Percentiles rank a stretch among this genome's conserved stretches.
Conservation (phyloP, 2,888 invertebrate species). For the Apamea epomidion region DNA sequence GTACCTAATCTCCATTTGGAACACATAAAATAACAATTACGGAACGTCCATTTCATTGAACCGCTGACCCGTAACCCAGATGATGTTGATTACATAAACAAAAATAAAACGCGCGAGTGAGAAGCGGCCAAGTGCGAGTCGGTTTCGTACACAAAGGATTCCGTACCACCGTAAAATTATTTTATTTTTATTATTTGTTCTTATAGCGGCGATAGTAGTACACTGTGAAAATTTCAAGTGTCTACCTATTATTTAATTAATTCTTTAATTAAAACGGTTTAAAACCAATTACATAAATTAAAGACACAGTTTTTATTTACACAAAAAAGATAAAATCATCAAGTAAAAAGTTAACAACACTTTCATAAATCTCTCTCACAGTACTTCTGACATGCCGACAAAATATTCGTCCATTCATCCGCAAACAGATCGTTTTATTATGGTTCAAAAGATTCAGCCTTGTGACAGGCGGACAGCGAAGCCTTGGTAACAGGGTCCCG, state of each 20-base stretch:
- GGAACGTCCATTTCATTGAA: neutral
- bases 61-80: constrained; percentile 11
- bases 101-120: constrained; percentile 9
- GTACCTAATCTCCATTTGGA: neutral
- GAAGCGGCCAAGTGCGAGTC: neutral
- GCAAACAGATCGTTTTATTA: neutral
- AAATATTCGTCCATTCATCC: no score
- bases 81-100: constrained; percentile 53
- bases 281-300: no score
- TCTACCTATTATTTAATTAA: neutral
- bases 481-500: no score
- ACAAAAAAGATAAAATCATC: no score
- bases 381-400: no score
- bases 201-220: neutral
- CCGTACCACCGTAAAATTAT: neutral
- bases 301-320: no score
- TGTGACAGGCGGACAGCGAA: neutral
- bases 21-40: constrained; percentile 2
- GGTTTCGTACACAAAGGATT: neutral
- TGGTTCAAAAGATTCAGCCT: neutral
- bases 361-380: no score
- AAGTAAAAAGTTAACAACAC: no score
- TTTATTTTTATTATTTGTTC: neutral
- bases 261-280: no score
- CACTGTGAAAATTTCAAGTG: neutral